Percentiles rank a stretch among this genome's conserved stretches.
phyloP scores from a whole-genome alignment of 2,888 invertebrate genomes.

The Clistopyga incitator region DNA sequence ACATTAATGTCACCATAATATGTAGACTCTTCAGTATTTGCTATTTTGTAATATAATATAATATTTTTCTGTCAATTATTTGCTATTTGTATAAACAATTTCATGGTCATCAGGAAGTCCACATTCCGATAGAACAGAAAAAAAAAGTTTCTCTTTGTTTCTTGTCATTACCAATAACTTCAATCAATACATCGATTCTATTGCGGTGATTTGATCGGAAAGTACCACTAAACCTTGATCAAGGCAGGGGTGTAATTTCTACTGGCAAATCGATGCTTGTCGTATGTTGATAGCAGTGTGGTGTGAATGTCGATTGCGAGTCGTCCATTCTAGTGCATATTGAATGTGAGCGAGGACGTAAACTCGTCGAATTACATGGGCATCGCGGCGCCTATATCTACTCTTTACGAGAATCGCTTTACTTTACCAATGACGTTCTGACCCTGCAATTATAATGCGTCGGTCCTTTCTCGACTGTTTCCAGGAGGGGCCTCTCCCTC shows the following conservation, averaged over 20 bases:
- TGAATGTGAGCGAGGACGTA: constrained; percentile 8
- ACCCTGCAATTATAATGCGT: constrained; percentile 18
- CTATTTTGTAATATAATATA: no score
- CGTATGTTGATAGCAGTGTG: constrained; percentile 29
- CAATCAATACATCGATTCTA: not conserved
- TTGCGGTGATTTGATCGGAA: not conserved
- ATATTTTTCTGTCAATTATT: not conserved
- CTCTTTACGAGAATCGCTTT: constrained; percentile 52
- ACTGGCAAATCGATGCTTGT: constrained; percentile 3
- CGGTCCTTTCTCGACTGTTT: constrained; percentile 34
- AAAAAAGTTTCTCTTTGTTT: not conserved
- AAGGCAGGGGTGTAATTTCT: constrained; percentile 7
- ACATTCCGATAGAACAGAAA: not conserved
- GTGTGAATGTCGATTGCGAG: constrained; percentile 16
- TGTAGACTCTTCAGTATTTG: no score
- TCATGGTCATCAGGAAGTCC: not conserved
- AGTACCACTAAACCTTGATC: not conserved
- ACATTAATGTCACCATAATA: no score
- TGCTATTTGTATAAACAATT: not conserved
- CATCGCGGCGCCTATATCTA: constrained; percentile 15
- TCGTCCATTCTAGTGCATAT: constrained; percentile 27
- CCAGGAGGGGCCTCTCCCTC: not conserved
- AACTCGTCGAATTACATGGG: constrained; percentile 44
- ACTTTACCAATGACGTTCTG: constrained; percentile 49
- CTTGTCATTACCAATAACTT: not conserved